Evolutionary conservation across 2,797 vertebrate genomes (phyloP), one percentile per base, ranked within the genome.

Genomic region (Chloroceryle inda): DNA sequence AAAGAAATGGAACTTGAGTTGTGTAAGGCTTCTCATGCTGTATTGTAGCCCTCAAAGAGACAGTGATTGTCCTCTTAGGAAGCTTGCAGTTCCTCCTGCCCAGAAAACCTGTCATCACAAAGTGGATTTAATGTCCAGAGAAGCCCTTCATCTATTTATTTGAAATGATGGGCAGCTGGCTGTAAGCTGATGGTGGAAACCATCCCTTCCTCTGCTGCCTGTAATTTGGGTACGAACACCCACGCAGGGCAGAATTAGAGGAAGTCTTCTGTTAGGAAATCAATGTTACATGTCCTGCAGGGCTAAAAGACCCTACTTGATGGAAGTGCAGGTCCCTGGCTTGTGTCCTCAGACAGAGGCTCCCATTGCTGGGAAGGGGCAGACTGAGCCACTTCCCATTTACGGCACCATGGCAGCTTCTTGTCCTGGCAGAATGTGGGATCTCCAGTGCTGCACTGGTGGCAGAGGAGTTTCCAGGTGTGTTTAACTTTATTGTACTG

Each of bases 331-430:
- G 19, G 29, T 61, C 24, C 8, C 52, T 18, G 29, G 24, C 40
- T 75, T 29, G 26, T 24, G 53, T 64, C 22, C 13, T 31, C 50
- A 24, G 40, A 23, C 52, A n/a, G 55, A 66, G 40, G 11, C 3
- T 64, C 35, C 23, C 19, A 1, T 16, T 45, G 35, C 67, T 61
- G 47, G 40, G 27, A 49, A 13, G 1, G 15, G 40, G 21, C n/a
- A 1, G 3, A 45, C 19, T 31, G 6, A 38, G 49, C 1, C 35
- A 5, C 45, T 22, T 40, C 29, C 40, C 18, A 1, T 20, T 19
- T 13, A 11, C 8, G 42, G 13, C 29, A 17, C 17, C 7, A 33
- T 33, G 44, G 69, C 38, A 7, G 6, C 4, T 63, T 20, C 1
- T 53, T 78, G 66, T 63, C 81, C 49, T 63, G 27, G 40, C 19